Conservation (phyloP, 1,140 invertebrate genomes). For the Drosophila ananassae region DNA sequence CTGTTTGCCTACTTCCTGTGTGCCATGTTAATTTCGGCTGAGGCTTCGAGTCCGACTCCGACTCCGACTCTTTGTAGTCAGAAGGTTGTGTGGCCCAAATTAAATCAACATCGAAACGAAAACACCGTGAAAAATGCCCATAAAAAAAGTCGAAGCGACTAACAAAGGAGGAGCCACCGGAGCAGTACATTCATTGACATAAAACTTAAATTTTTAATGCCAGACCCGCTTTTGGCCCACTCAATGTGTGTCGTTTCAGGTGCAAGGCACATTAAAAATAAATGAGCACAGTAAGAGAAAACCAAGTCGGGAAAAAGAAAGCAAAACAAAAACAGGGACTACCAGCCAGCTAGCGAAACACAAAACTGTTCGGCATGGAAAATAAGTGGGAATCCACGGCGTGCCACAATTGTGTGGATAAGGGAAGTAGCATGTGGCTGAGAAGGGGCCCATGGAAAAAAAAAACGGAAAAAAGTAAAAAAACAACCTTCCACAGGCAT, state of each 20-base stretch:
- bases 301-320: constrained; percentile 11
- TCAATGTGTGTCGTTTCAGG: constrained; percentile 59
- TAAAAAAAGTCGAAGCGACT: constrained; percentile 26
- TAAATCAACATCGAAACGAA: constrained; percentile 55
- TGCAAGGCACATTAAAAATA: constrained; percentile 75
- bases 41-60: not conserved
- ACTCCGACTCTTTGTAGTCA: constrained; percentile 14
- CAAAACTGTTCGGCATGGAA: constrained; percentile 50
- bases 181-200: constrained; percentile 65
- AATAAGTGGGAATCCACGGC: constrained; percentile 46
- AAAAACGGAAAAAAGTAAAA: not conserved
- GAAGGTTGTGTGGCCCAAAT: constrained; percentile 29
- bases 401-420: constrained; percentile 40
- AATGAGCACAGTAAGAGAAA: constrained; percentile 56
- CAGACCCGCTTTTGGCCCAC: constrained; percentile 7
- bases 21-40: constrained; percentile 26
- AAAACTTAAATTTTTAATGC: constrained; percentile 79
- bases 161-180: constrained; percentile 19
- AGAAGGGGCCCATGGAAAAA: not conserved
- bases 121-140: constrained; percentile 38
- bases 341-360: constrained; percentile 11
- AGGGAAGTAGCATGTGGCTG: not conserved
- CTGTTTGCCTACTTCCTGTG: constrained; percentile 19
- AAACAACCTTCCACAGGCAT: constrained; percentile 8
- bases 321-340: constrained; percentile 31